Evolutionary conservation across 2,797 vertebrate genomes (phyloP), one percentile per base, ranked within the genome.

Genomic region (Erithacus rubecula): DNA sequence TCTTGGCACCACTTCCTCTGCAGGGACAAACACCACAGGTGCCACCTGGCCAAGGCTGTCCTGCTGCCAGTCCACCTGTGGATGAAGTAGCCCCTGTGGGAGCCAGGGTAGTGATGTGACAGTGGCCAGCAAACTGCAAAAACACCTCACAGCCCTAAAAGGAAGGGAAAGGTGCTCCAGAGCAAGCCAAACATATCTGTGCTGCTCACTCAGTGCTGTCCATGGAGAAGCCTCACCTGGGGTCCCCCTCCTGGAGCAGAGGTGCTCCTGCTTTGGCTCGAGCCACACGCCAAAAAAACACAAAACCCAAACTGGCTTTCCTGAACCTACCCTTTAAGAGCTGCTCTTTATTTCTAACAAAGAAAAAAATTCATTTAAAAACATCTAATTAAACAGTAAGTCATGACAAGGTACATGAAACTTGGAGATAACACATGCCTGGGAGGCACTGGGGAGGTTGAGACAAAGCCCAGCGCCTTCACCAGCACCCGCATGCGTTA

Each of bases 311-410:
- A 81, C n/a, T 87, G 90, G 44, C 86, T 96, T 82, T 52, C 13
- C 90, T 76, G 74, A 94, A 87, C 85, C 70, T 76, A 7, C 41
- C 67, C 89, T 90, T 63, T 71, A 37, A 87, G 78, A 86, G 24
- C 12, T 77, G 75, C 56, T 95, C 83, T 84, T 87, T 71, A 58
- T 90, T 87, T 79, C 89, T 36, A 88, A 91, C 91, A 80, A 87
- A 93, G 82, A 34, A 55, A 91, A 92, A 87, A 83, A 74, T 86
- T 88, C 77, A 90, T 96, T 96, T 91, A 58, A 92, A 96, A 93
- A 46, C 94, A 91, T 87, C 95, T 96, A 95, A 97, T 97, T 97
- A 96, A 97, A 78, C 77, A 94, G 77, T 96, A 96, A 96, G 96
- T 97, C 96, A 79, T 91, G 95, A 96, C 95, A 95, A 96, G 87